Evolutionary conservation across 2,888 invertebrate genomes (phyloP).

Genomic region (Lamellibrachia columna): DNA sequence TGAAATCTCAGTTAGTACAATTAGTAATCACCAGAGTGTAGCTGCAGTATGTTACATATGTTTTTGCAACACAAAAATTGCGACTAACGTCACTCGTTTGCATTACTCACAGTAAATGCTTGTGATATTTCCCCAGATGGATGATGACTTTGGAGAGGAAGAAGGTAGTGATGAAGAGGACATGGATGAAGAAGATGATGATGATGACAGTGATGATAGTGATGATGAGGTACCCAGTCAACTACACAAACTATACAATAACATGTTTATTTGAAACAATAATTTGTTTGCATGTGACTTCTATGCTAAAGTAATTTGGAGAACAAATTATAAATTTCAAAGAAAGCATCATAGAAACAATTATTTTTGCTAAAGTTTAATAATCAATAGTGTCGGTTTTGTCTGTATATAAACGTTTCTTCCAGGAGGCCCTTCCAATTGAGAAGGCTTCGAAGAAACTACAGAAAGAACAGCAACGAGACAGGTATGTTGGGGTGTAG

Average conservation of each 20-base stretch:
- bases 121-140: conserved; percentile 13
- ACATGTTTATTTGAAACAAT: not conserved
- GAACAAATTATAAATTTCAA: no score
- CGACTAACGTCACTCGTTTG: not conserved
- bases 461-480: conserved; percentile 77
- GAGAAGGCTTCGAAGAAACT: conserved; percentile 84
- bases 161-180: conserved; percentile 51
- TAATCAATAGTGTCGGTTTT: not conserved
- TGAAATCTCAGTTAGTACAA: not conserved
- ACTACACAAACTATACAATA: not conserved
- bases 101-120: not conserved
- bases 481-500: conserved; percentile 67
- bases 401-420: not conserved
- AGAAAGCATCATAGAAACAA: no score
- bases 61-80: not conserved
- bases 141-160: conserved; percentile 57
- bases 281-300: not conserved
- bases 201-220: conserved; percentile 28
- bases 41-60: not conserved
- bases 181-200: conserved; percentile 31
- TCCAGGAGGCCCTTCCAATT: conserved; percentile 72
- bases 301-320: not conserved
- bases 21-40: not conserved
- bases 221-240: not conserved
- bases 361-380: not conserved